These are phyloP conservation scores for Julus scanicus DNA, from an alignment of 2,888 invertebrate genomes.

Conservation along the genomic window DNA sequence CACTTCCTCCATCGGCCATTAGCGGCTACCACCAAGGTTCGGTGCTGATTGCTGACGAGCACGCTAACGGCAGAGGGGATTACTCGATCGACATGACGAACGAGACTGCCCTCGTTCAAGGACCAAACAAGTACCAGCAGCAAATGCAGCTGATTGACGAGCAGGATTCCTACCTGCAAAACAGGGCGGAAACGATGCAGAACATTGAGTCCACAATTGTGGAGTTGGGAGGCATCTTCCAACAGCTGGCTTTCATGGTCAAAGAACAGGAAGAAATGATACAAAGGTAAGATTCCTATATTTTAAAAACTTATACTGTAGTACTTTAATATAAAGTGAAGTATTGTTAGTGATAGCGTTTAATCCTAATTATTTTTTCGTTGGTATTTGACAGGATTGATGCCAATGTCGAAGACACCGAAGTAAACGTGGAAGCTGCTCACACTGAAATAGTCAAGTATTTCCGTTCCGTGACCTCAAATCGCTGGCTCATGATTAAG, in stretches of 20 bases:
- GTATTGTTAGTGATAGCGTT: too few relatives aligned
- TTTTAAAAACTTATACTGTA: too few relatives aligned
- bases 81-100: constrained; percentile 88
- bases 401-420: constrained; percentile 93
- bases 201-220: constrained; percentile 99
- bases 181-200: constrained; percentile 97
- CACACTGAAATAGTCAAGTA: constrained; percentile 97
- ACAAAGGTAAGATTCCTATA: constrained; percentile 72
- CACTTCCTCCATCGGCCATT: constrained; percentile 73
- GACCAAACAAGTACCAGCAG: constrained; percentile 67
- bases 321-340: too few relatives aligned
- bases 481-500: constrained; percentile 99
- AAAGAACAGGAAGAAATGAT: constrained; percentile 99
- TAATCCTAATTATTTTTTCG: neutral
- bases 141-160: constrained; percentile 78
- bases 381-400: constrained; percentile 78
- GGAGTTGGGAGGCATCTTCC: constrained; percentile 95
- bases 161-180: constrained; percentile 90
- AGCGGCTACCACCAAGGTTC: constrained; percentile 69
- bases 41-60: constrained; percentile 68
- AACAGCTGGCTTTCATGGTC: constrained; percentile 93
- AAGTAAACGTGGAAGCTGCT: constrained; percentile 96
- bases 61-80: constrained; percentile 71
- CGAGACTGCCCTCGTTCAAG: constrained; percentile 63
- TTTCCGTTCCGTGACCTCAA: constrained; percentile 95